Base-by-base conservation (phyloP, 2,888 invertebrate genomes). In the Caenorhabditis sp. region DNA sequence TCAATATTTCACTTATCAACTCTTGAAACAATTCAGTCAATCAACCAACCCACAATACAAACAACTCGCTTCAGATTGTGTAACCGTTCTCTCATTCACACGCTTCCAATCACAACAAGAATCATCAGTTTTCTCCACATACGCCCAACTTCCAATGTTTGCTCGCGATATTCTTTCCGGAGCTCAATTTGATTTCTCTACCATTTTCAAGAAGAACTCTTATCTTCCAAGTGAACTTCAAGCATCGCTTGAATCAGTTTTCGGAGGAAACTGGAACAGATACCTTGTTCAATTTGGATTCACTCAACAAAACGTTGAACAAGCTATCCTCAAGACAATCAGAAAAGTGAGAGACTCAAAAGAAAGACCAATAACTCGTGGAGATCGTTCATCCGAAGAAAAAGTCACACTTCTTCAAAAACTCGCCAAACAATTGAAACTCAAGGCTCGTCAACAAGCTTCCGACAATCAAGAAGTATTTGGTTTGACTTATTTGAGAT, bases 11-110 rank as follows among this genome's bases (percentile, higher is more conserved):
- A 77, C 76, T 59, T 75, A 77, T 70, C 60, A 76, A 50, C 57
- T 76, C 31, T 67, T 86, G 70, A 43, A 66, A 25, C 67, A 70
- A 38, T 63, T 83, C 63, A 58, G 82, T 63, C 57, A 82, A 49
- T 76, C 78, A 27, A 71, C 67, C 62, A 78, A 80, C 64, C 82
- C 82, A 27, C 77, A 77, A 70, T 67, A 83, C 63, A 53, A 67
- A 63, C 68, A 63, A 38, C 53, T 82, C 63, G 66, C 83, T 53
- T 56, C 67, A 43, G 67, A 76, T 23, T 52, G 57, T 36, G 20
- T 36, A 20, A 10, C 31, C 1, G 57, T 36, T 58, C 31, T 26
- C 12, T 56, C 26, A 1, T 49, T 62, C 20, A 31, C 59, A 23
- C 66, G 63, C n/a, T 43, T 43, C 17, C 2, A 10, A 43, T 36